These are phyloP conservation scores for Tachysurus vachellii DNA, from an alignment of 2,113 vertebrate species.

Conservation along the genomic window DNA sequence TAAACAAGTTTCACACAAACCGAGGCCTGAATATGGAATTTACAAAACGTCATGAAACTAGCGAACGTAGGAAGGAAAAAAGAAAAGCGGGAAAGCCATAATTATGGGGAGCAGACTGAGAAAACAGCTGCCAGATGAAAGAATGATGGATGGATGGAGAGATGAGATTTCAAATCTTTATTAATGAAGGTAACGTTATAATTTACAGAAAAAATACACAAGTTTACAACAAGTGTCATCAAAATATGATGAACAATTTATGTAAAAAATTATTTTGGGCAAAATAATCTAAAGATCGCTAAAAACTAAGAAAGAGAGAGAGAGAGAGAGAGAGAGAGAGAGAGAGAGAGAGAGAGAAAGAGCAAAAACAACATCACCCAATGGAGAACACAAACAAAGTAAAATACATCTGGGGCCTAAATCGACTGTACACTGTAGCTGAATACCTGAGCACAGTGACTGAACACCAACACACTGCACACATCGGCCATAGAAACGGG, in stretches of 20 bases:
- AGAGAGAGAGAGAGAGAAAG: neutral
- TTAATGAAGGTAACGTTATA: neutral
- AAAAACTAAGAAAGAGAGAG: neutral
- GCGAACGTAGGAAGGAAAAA: neutral
- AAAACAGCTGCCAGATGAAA: neutral
- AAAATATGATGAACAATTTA: neutral
- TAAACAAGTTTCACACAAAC: neutral
- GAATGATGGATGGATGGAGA: slow-evolving; percentile 2
- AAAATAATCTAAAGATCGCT: neutral
- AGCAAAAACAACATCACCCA: too few relatives aligned
- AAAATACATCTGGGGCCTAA: too few relatives aligned
- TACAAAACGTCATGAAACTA: slow-evolving; percentile 2
- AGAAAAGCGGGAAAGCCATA: neutral
- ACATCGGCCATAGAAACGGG: too few relatives aligned
- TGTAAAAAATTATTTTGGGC: neutral
- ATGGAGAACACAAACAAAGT: too few relatives aligned
- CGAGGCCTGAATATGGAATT: slow-evolving; percentile 17
- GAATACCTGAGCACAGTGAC: too few relatives aligned
- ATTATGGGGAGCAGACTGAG: neutral
- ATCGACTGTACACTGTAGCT: too few relatives aligned
- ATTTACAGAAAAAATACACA: neutral
- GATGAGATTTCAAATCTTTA: neutral
- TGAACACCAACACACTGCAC: too few relatives aligned
- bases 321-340: neutral
- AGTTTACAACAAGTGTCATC: too few relatives aligned